phyloP scores from a whole-genome alignment of 2,113 vertebrate genomes.

The Psettodes erumei region DNA sequence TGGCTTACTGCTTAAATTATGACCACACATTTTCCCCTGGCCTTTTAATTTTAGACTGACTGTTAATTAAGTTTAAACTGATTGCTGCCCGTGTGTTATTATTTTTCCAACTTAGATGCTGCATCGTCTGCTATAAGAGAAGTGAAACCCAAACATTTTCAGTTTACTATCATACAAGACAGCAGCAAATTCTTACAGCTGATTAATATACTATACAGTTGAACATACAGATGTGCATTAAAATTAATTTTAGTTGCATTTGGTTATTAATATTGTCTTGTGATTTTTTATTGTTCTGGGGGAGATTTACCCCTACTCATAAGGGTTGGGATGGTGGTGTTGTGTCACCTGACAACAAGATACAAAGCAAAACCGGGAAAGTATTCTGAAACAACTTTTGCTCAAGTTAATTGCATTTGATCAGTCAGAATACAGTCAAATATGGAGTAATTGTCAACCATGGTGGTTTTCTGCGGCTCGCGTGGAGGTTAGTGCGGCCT shows the following conservation, averaged over 20 bases:
- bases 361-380: constrained; percentile 15
- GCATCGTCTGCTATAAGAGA: background rate
- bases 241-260: background rate
- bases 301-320: constrained; percentile 9
- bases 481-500: constrained; percentile 51
- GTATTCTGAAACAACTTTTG: constrained; percentile 35
- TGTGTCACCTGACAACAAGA: too few relatives aligned
- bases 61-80: constrained; percentile 32
- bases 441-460: constrained; percentile 61
- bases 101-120: background rate
- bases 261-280: constrained; percentile 8
- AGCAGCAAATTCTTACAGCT: background rate
- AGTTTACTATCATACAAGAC: background rate
- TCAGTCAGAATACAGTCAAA: constrained; percentile 50
- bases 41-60: constrained; percentile 28
- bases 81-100: constrained; percentile 2
- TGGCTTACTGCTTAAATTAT: constrained; percentile 38
- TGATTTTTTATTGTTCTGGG: constrained; percentile 9
- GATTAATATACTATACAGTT: background rate
- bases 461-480: constrained; percentile 36
- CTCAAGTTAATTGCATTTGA: constrained; percentile 65
- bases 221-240: background rate
- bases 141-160: constrained; percentile 1
- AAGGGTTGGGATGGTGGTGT: constrained; percentile 7
- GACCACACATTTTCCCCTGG: constrained; percentile 12